phyloP scores from a whole-genome alignment of 2,888 invertebrate species.

The Busseola fusca region DNA sequence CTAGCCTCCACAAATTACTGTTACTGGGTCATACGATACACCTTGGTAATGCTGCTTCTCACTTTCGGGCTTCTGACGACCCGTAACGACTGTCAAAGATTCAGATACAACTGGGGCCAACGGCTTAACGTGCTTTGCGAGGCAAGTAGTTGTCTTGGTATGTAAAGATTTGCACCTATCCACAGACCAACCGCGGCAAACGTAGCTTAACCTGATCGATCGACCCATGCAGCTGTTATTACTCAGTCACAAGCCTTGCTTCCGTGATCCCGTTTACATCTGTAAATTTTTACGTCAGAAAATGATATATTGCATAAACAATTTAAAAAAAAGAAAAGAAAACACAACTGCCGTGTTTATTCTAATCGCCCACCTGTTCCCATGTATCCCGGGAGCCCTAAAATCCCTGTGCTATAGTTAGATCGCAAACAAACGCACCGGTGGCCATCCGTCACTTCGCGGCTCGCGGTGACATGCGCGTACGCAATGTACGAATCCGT shows the following conservation, averaged over 20 bases:
- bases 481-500: slow-evolving; percentile 40
- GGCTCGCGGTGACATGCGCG: slow-evolving; percentile 28
- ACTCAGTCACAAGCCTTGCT: neutral
- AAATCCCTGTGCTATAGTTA: slow-evolving; percentile 59
- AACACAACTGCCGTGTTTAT: neutral
- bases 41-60: too few species aligned
- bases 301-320: neutral
- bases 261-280: neutral
- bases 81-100: neutral
- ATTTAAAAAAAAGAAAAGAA: neutral
- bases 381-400: slow-evolving; percentile 43
- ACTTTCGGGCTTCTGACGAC: too few species aligned
- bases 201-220: neutral
- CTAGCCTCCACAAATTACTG: too few species aligned
- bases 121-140: neutral
- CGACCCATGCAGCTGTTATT: neutral
- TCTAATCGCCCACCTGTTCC: slow-evolving; percentile 36
- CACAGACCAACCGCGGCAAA: neutral
- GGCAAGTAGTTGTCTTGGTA: neutral
- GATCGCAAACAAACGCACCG: slow-evolving; percentile 59
- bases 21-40: too few species aligned
- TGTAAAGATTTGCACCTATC: neutral
- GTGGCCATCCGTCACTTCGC: slow-evolving; percentile 51
- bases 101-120: too few species aligned
- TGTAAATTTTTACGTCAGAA: neutral